Evolutionary conservation across 2,888 invertebrate species (phyloP).

Genomic region (Aphodius granarius): DNA sequence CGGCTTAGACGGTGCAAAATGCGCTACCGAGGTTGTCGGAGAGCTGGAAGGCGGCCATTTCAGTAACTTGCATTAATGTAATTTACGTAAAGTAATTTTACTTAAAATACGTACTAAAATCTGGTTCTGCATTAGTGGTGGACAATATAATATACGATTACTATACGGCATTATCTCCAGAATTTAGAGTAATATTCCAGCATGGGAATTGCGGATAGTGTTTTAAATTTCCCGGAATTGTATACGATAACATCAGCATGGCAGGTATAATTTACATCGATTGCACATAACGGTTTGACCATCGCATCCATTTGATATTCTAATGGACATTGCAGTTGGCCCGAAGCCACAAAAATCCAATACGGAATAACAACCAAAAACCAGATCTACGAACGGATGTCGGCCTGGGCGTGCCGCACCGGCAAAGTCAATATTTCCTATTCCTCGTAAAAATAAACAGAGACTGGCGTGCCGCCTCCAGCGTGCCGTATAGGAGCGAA

Average conservation of each 20-base stretch:
- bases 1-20: too few species aligned
- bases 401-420: neutral
- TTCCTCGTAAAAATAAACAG: neutral
- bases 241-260: neutral
- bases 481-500: neutral
- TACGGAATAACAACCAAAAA: neutral
- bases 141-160: too few species aligned
- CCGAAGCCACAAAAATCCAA: neutral
- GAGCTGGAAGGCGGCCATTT: too few species aligned
- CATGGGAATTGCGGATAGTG: neutral
- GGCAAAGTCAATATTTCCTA: neutral
- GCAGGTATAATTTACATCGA: neutral
- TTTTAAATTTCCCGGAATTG: neutral
- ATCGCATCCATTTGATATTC: neutral
- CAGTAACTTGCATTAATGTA: too few species aligned
- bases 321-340: neutral
- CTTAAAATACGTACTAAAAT: too few species aligned
- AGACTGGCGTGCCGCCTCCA: neutral
- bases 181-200: neutral
- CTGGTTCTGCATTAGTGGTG: too few species aligned
- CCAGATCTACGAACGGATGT: neutral
- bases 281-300: neutral
- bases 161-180: too few species aligned
- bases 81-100: too few species aligned
- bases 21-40: too few species aligned